Base-by-base conservation (phyloP, 2,888 invertebrate genomes). In the Drosophila leonis region DNA sequence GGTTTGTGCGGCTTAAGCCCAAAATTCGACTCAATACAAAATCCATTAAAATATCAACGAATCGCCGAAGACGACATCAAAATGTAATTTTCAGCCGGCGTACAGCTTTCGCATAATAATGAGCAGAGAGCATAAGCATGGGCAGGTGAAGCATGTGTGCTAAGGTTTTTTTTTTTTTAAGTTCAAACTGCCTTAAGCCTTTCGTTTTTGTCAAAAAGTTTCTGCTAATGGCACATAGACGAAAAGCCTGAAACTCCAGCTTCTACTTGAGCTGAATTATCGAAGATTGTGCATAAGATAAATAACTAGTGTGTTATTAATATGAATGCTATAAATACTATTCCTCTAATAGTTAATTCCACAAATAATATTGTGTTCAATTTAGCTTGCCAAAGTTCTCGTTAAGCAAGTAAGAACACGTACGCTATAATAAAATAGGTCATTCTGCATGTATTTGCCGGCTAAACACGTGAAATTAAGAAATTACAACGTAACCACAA, bases 41-140 rank as follows among this genome's bases (percentile, higher is more conserved):
- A 83, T 83, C 83, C 88, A 83, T 83, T 83, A 83, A 83, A 85
- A 83, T 83, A 83, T 85, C 83, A 83, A 85, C 83, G 88, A 83
- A 83, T 88, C 57, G 61, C 39, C 78, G 41, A 71, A 54, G 65
- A 84, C 80, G 86, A 83, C 88, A 83, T 88, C 88, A 83, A 83
- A 83, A 83, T 83, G 83, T 83, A 83, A 83, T 83, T 83, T 83
- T 85, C 83, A 66, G 68, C 71, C 65, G 65, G 49, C 55, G 67
- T 78, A 88, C 86, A 88, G 75, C 88, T 61, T 85, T 52, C 80
- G 83, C 83, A 83, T 83, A 83, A 69, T 83, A 83, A 83, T 83
- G 88, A 88, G 83, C 54, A 31, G 65, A 55, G 31, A 24, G 29
- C 18, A 41, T 39, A 4, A 33, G 9, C 37, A 15, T 10, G 4